Percentiles rank a stretch among this genome's conserved stretches.
These are phyloP conservation scores for Heliothis virescens DNA, from an alignment of 1,140 invertebrate species.

Conservation along the genomic window DNA sequence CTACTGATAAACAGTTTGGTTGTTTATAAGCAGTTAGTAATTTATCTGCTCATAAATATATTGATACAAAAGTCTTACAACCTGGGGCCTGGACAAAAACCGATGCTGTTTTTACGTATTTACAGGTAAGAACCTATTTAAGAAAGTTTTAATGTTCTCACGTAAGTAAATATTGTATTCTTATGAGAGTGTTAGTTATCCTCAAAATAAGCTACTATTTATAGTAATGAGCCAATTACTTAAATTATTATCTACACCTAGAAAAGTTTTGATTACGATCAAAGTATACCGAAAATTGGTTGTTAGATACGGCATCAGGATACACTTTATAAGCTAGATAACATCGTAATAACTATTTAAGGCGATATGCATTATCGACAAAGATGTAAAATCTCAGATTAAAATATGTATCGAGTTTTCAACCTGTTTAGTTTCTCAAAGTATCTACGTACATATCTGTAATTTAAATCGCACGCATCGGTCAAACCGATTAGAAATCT, in stretches of 20 bases:
- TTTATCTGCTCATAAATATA: not conserved
- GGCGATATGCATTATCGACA: not conserved
- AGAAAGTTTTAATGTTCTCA: too few species aligned
- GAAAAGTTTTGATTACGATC: not conserved
- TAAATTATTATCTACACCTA: not conserved
- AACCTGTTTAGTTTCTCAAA: too few species aligned
- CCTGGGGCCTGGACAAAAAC: not conserved
- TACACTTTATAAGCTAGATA: not conserved
- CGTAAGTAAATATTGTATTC: too few species aligned
- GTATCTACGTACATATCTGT: not conserved
- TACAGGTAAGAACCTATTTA: not conserved
- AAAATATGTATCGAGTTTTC: not conserved
- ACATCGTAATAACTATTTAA: not conserved
- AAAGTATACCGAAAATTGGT: not conserved
- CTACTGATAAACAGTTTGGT: not conserved
- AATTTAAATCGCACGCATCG: not conserved
- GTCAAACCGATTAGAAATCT: slow-evolving; percentile 19
- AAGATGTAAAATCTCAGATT: not conserved
- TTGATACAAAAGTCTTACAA: not conserved
- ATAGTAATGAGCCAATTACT: not conserved
- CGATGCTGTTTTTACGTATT: not conserved
- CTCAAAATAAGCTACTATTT: not conserved
- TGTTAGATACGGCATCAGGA: not conserved
- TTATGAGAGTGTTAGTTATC: too few species aligned
- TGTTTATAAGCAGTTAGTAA: not conserved